Conservation (phyloP, 2,113 vertebrate genomes). For the Chaetops frenatus region DNA sequence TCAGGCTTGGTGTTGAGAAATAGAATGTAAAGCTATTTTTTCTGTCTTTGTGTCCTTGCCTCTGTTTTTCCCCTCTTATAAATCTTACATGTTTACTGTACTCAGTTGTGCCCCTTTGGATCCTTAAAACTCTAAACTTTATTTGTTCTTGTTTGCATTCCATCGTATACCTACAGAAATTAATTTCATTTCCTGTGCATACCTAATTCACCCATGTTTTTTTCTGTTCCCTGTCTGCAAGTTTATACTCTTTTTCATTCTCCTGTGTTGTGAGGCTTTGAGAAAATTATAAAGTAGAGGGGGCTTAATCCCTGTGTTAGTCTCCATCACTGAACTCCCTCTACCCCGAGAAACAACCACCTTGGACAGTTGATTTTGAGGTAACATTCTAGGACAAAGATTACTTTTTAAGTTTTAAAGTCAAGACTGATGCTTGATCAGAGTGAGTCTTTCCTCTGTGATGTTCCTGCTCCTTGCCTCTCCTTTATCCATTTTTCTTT, state of each 20-base stretch:
- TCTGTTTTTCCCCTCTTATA: background rate
- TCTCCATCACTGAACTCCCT: background rate
- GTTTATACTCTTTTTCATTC: background rate
- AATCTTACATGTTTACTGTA: background rate
- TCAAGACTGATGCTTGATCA: background rate
- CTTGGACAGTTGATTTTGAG: background rate
- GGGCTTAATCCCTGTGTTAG: background rate
- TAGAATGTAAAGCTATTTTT: background rate
- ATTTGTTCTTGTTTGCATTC: background rate
- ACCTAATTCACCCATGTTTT: background rate
- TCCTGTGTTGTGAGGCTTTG: background rate
- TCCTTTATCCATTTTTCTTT: background rate
- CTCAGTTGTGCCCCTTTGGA: background rate
- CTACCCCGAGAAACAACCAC: background rate
- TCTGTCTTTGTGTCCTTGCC: background rate
- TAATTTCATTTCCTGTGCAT: slow-evolving; percentile 1
- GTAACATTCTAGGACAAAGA: background rate
- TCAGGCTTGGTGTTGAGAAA: background rate
- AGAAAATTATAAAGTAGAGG: background rate
- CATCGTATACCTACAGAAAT: background rate
- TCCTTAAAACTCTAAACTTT: background rate
- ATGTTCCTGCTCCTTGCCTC: background rate
- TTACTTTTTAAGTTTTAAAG: background rate
- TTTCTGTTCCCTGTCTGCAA: background rate
- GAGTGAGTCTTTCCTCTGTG: background rate